Evolutionary conservation across 92 coral and sea anemone species (phyloP).

Genomic region (Scolanthus callimorphus): DNA sequence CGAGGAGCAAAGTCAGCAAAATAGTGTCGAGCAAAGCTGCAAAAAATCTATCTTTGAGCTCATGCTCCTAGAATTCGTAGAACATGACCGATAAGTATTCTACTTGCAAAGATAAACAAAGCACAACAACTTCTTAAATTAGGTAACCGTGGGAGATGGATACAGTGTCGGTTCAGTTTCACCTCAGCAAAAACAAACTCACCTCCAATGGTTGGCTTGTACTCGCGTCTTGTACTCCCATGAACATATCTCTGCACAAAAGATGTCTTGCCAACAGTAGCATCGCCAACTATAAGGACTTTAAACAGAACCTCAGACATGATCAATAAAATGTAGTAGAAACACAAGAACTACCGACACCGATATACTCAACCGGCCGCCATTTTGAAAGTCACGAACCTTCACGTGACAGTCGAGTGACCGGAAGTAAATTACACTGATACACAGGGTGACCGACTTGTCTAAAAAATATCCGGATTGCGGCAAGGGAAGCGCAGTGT

Average conservation of each 20-base stretch:
- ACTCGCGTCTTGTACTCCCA: not conserved
- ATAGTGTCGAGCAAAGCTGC: too few relatives aligned
- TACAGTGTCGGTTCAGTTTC: not conserved
- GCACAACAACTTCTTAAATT: too few relatives aligned
- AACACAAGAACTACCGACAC: not conserved
- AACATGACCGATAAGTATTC: too few relatives aligned
- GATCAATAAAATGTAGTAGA: too few relatives aligned
- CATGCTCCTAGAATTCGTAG: not conserved
- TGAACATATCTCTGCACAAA: conserved; percentile 20
- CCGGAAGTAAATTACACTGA: not conserved
- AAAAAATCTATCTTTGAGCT: too few relatives aligned
- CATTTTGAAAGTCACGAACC: conserved; percentile 1
- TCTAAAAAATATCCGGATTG: too few relatives aligned
- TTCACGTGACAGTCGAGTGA: conserved; percentile 18
- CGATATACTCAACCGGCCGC: conserved; percentile 6
- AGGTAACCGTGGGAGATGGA: not conserved
- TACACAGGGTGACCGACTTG: too few relatives aligned
- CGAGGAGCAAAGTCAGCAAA: too few relatives aligned
- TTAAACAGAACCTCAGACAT: conserved; percentile 21
- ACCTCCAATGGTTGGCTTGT: conserved; percentile 29
- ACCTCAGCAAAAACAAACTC: not conserved
- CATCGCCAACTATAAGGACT: conserved; percentile 23
- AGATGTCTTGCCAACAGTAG: conserved; percentile 26
- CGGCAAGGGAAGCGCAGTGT: too few relatives aligned
- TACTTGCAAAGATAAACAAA: too few relatives aligned